Percentiles rank a stretch among this genome's conserved stretches.
Evolutionary conservation across 1,140 invertebrate species (phyloP).

Genomic region (Pararge aegeria): DNA sequence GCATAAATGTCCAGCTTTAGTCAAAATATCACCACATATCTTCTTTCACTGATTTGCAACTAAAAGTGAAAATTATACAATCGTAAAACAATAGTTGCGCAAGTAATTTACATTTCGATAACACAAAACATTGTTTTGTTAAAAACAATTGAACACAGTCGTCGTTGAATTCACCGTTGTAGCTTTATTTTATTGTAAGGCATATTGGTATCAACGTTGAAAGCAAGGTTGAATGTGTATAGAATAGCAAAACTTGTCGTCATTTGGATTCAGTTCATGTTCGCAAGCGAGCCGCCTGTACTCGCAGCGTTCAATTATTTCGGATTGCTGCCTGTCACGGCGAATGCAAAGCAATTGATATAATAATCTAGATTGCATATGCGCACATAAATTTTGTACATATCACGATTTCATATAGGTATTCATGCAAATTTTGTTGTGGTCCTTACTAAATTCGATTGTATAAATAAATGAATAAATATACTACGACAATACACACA

Average conservation of each 20-base stretch:
- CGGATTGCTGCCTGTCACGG: constrained; percentile 44
- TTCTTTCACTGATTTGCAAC: too few species aligned
- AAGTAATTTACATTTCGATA: background rate
- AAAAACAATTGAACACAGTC: background rate
- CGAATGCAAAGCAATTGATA: constrained; percentile 39
- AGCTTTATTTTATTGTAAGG: background rate
- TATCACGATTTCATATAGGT: constrained; percentile 9
- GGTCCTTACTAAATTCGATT: background rate
- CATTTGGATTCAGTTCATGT: constrained; percentile 41
- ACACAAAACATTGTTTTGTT: background rate
- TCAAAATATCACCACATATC: too few species aligned
- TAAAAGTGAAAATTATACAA: background rate
- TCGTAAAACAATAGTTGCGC: background rate
- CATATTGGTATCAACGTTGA: background rate
- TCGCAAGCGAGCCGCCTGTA: constrained; percentile 30
- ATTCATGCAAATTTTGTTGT: constrained; percentile 17
- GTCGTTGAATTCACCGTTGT: background rate
- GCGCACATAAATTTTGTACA: constrained; percentile 27
- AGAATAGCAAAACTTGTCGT: background rate
- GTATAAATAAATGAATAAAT: too few species aligned
- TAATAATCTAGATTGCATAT: constrained; percentile 40
- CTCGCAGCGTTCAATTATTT: constrained; percentile 46
- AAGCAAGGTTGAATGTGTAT: background rate
- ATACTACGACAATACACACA: too few species aligned
- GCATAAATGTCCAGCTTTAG: too few species aligned